Conservation (phyloP, 2,113 vertebrate species). For the Clarias gariepinus region DNA sequence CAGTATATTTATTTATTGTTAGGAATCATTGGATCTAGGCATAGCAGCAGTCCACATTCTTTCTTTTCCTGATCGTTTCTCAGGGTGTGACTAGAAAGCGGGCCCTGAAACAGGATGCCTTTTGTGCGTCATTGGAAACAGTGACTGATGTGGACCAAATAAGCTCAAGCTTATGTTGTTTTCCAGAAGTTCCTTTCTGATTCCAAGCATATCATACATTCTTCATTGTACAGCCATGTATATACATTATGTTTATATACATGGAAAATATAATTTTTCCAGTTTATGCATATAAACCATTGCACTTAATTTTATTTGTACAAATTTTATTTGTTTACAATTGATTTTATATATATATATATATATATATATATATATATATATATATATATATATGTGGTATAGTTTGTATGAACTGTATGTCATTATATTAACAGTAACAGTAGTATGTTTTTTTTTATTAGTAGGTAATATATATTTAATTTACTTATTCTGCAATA, state of each 20-base stretch:
- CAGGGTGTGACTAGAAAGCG: conserved; percentile 61
- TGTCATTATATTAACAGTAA: neutral
- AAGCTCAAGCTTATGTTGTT: conserved; percentile 61
- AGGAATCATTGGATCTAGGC: neutral
- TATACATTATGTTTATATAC: neutral
- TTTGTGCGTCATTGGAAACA: conserved; percentile 66
- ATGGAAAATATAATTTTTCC: neutral
- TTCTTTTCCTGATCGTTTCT: conserved; percentile 60
- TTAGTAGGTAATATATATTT: no score
- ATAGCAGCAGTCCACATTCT: conserved; percentile 43
- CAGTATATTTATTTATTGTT: neutral
- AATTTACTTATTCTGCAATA: no score
- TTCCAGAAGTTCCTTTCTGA: conserved; percentile 21
- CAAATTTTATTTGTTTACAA: neutral
- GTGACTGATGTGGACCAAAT: conserved; percentile 63
- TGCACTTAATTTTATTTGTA: neutral
- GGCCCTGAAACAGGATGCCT: conserved; percentile 66
- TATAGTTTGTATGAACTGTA: neutral
- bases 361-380: no score
- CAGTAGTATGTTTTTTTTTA: no score
- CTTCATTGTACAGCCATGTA: neutral
- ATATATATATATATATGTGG: no score
- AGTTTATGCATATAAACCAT: neutral
- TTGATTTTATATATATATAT: no score
- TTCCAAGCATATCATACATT: neutral